Evolutionary conservation across 2,113 vertebrate species (phyloP).

Genomic region (Andinoacara biseriatus): DNA sequence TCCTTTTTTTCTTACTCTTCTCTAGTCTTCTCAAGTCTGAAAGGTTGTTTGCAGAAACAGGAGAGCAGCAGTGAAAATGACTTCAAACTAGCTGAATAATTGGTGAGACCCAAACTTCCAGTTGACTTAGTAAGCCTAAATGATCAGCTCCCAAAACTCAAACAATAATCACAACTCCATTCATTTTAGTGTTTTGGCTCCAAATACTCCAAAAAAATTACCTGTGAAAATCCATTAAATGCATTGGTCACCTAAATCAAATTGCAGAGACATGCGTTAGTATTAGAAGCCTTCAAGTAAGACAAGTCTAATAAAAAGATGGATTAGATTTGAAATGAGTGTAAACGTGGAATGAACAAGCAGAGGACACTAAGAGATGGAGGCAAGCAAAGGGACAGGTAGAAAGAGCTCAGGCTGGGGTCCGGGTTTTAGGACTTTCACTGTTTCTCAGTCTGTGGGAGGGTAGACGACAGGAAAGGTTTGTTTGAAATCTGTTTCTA

Average conservation of each 20-base stretch:
- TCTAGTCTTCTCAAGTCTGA: not conserved
- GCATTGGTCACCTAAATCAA: conserved; percentile 83
- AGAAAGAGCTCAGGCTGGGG: conserved; percentile 52
- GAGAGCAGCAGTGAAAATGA: not conserved
- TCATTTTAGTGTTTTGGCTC: not conserved
- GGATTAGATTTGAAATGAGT: conserved; percentile 11
- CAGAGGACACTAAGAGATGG: conserved; percentile 21
- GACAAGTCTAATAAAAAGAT: not conserved
- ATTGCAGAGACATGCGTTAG: conserved; percentile 67
- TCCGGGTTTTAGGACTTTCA: conserved; percentile 49
- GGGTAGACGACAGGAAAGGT: conserved; percentile 65
- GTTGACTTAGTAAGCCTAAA: not conserved
- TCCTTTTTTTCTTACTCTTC: not conserved
- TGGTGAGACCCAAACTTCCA: not conserved
- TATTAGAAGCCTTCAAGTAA: not conserved
- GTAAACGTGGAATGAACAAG: conserved; percentile 26
- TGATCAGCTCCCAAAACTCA: not conserved
- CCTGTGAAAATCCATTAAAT: conserved; percentile 90
- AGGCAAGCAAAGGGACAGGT: conserved; percentile 51
- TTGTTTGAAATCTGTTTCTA: conserved; percentile 70
- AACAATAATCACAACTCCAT: not conserved
- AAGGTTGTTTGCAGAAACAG: not conserved
- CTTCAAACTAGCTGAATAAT: not conserved
- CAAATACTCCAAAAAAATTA: conserved; percentile 65
- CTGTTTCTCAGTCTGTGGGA: conserved; percentile 72